These are phyloP conservation scores for Platichthys flesus DNA, from an alignment of 2,113 vertebrate genomes.

Conservation along the genomic window DNA sequence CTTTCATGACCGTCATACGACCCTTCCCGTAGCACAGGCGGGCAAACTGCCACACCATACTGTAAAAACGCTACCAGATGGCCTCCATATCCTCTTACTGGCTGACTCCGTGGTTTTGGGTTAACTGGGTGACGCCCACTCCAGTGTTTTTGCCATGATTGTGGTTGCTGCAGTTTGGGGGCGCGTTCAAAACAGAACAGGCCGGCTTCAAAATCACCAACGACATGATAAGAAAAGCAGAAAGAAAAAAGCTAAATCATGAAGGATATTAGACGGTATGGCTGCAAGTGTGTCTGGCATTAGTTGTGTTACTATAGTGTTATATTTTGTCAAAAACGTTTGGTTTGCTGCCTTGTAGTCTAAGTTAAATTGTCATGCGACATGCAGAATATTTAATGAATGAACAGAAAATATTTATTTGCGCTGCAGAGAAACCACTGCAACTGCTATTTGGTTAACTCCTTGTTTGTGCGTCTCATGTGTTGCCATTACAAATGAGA, in stretches of 20 bases:
- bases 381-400: slow-evolving; percentile 18
- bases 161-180: slow-evolving; percentile 54
- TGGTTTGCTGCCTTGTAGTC: slow-evolving; percentile 26
- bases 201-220: slow-evolving; percentile 28
- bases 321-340: not conserved
- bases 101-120: slow-evolving; percentile 75
- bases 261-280: not conserved
- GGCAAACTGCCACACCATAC: slow-evolving; percentile 79
- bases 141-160: slow-evolving; percentile 67
- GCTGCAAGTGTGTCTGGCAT: not conserved
- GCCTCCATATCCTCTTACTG: slow-evolving; percentile 77
- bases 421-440: slow-evolving; percentile 4
- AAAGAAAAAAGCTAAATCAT: slow-evolving; percentile 12
- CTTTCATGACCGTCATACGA: slow-evolving; percentile 77
- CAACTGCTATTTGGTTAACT: not conserved
- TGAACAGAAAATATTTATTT: slow-evolving; percentile 7
- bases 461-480: not conserved
- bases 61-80: slow-evolving; percentile 84
- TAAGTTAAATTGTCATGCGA: not conserved
- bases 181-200: slow-evolving; percentile 17
- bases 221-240: slow-evolving; percentile 11
- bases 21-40: slow-evolving; percentile 75
- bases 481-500: not conserved
- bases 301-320: not conserved
- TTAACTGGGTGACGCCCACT: slow-evolving; percentile 74